Base-by-base conservation (phyloP, 2,113 vertebrate species). In the Sprattus sprattus region DNA sequence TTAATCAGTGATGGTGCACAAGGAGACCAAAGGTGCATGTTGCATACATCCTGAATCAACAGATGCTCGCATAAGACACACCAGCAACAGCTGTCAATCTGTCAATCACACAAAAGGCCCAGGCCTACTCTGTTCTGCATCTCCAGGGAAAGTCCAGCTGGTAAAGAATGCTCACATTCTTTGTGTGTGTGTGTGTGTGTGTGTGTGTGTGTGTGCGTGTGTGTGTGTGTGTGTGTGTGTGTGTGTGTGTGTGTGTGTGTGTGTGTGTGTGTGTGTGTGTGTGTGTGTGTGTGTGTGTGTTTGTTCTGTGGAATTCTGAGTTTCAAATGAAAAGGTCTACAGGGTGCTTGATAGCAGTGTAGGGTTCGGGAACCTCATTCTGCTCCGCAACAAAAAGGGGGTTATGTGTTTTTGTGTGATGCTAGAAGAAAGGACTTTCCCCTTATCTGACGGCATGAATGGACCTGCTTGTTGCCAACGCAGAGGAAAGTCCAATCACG, bases 381-480 rank as follows among this genome's bases (percentile, higher is more conserved):
- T 15, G 28, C 71, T 6, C 25, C 9, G 1, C 4, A 39, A 78
- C 25, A 32, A 78, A 78, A 16, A 78, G 32, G 71, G 13, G 9
- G 25, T 0, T 4, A 44, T 10, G 9, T 44, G 28, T 78, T 78
- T 16, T 78, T 78, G 28, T 71, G 64, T 15, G 3, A 78, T 39
- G 67, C 11, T 75, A 39, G 20, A 78, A 28, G 28, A 78, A 5
- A 71, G 71, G 71, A 78, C 71, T 78, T 39, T 16, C 71, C 28
- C 71, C 25, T 78, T 15, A 32, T 32, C 13, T 13, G 28, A 3
- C 9, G 15, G 71, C 25, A 78, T 78, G 71, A 78, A 78, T 78
- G 5, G 71, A 5, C 11, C 32, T 52, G 86, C 85, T 90, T 45
- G 39, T 84, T 85, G 83, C 81, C 84, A 84, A 83, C 88, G 87